Evolutionary conservation across 2,888 invertebrate species (phyloP), one percentile per base, ranked within the genome.

Genomic region (Lasioglossum lativentre): DNA sequence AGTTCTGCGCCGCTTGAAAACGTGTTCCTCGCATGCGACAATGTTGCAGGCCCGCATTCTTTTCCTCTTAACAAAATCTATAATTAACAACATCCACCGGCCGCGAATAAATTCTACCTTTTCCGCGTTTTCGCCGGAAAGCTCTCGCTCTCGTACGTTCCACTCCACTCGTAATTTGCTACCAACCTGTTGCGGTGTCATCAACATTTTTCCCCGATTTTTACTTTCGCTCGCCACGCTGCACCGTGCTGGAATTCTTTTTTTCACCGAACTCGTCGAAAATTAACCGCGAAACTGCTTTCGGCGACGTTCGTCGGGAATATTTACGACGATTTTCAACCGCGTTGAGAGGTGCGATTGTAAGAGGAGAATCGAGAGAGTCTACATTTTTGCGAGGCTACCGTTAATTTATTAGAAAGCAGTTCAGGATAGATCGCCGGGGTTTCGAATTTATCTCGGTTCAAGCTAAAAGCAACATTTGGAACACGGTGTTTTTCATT

Each of bases 11-110:
- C 27, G 38, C 30, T 52, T 38, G 34, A 73, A 71, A 78, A 78
- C 82, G 68, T 74, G 86, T 81, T 78, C 72, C 23, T 34, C 14
- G 68, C 47, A 59, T 23, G 72, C 30, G n/a, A 78, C 78, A 78
- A 70, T 66, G 86, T 77, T 38, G 82, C 74, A 30, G 78, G n/a
- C 86, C 86, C 72, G 52, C 78, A 86, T 86, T 86, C 85, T 75
- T 75, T 75, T 66, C 72, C 68, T 66, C 75, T 76, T 68, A 78
- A 78, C 68, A 66, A 66, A 78, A 78, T 59, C 68, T 38, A 10
- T 63, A 23, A 75, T 78, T 71, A 71, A 71, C 59, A 74, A 34
- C 72, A 76, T n/a, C 30, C 30, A 30, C 70, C n/a, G 38, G 56
- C 16, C 19, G 45, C 68, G n/a, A 6, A 56, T 34, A 83, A 77